Percentiles rank a stretch among this genome's conserved stretches.
Evolutionary conservation across 2,113 vertebrate species (phyloP).

Genomic region (Poecile atricapillus): DNA sequence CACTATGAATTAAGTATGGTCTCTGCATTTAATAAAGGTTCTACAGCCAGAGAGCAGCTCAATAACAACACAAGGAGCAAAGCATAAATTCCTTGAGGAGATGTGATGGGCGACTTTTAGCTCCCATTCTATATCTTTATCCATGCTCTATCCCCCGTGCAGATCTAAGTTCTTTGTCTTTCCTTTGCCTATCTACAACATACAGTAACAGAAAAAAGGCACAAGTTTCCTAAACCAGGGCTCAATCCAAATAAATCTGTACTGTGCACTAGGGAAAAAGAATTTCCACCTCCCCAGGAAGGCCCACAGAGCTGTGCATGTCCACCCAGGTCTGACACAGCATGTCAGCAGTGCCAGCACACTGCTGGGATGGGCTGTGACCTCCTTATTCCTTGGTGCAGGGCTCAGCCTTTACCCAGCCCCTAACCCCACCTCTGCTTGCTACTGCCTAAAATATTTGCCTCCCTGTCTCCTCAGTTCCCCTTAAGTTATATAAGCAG

Average conservation of each 20-base stretch:
- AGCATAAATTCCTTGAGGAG: neutral
- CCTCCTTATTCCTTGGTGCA: neutral
- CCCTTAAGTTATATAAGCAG: neutral
- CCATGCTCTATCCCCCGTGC: neutral
- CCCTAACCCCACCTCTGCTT: neutral
- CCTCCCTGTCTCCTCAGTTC: fast-evolving
- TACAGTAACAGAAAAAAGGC: neutral
- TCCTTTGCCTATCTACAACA: neutral
- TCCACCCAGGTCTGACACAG: neutral
- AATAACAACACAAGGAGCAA: neutral
- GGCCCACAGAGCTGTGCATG: neutral
- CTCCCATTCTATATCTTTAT: fast-evolving
- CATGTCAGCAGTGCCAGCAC: fast-evolving
- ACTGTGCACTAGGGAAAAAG: neutral
- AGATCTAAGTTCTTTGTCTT: neutral
- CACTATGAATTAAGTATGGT: neutral
- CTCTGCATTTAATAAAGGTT: constrained; percentile 1
- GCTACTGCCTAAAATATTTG: neutral
- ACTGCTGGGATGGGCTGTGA: neutral
- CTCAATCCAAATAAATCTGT: neutral
- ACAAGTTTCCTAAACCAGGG: neutral
- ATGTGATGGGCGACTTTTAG: neutral
- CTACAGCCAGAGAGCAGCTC: neutral
- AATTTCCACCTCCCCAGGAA: neutral
- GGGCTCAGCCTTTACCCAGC: neutral